Evolutionary conservation across 2,797 vertebrate genomes (phyloP), one percentile per base, ranked within the genome.

Genomic region (Malacoctenus gilli): DNA sequence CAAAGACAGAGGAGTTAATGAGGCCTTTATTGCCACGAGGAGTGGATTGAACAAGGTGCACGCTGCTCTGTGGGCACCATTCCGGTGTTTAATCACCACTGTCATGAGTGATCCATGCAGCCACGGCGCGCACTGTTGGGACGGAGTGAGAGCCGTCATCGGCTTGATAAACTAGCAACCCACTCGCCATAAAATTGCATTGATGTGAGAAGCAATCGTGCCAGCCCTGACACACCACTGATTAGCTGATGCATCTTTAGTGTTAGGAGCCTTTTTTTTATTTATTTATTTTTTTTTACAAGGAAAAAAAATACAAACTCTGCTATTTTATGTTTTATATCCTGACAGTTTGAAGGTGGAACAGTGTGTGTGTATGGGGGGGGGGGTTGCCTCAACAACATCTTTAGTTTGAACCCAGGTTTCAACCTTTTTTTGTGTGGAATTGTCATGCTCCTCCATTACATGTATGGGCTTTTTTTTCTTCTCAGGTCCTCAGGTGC

Each of bases 1-100:
- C 77, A 76, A 77, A 87, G 88, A 87, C 85, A 81, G 58, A 59
- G 54, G 75, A 83, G 83, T 77, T 89, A 89, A 87, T 87, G 81
- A 88, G 82, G 73, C 70, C 54, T 55, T 72, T 63, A 79, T 73
- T 52, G 62, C 67, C 65, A 72, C 50, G 52, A 73, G 66, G 48
- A 71, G 56, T 68, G 71, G 72, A 76, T 68, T 57, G 70, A 80
- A 62, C 61, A 63, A 63, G 64, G 59, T 68, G 75, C 69, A 59
- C 68, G 51, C 50, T 59, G 68, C 66, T 72, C 63, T 40, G 50
- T 58, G 53, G 60, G 55, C 50, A 59, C 51, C 59, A 43, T 59
- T 58, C 73, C 59, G 60, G 25, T 67, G 55, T 72, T 57, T 77
- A 77, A 77, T 80, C 63, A 61, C 15, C 49, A 76, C 60, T 69